These are phyloP conservation scores for Ethmia dodecea DNA, from an alignment of 2,888 invertebrate genomes.

Conservation along the genomic window DNA sequence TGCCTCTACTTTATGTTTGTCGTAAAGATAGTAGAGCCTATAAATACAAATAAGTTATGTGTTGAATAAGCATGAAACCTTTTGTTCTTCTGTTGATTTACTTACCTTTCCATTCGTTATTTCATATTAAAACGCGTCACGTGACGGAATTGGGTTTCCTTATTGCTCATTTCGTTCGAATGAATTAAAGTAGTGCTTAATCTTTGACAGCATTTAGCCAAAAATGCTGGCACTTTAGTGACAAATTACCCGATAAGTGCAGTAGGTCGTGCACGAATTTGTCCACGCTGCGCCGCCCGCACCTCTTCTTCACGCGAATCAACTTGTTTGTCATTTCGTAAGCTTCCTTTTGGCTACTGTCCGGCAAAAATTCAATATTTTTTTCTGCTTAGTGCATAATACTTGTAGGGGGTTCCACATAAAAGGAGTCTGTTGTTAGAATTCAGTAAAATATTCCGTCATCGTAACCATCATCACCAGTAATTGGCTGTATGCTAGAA, in stretches of 20 bases:
- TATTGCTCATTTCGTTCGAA: too few relatives aligned
- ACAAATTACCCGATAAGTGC: slow-evolving; percentile 70
- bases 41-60: too few relatives aligned
- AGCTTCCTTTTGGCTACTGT: neutral
- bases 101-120: too few relatives aligned
- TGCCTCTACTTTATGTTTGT: too few relatives aligned
- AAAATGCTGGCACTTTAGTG: slow-evolving; percentile 56
- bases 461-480: slow-evolving; percentile 13
- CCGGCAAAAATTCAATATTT: neutral
- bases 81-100: too few relatives aligned
- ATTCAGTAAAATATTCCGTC: slow-evolving; percentile 10
- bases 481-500: slow-evolving; percentile 19
- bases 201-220: slow-evolving; percentile 46
- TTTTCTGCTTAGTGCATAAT: neutral
- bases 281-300: slow-evolving; percentile 28
- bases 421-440: too few relatives aligned
- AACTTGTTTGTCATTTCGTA: neutral
- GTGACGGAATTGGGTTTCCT: too few relatives aligned
- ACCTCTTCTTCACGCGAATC: slow-evolving; percentile 3
- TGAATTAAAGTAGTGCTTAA: too few relatives aligned
- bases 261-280: slow-evolving; percentile 44
- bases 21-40: too few relatives aligned
- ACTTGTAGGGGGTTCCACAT: too few relatives aligned
- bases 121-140: too few relatives aligned
- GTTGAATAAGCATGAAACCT: too few relatives aligned